Conservation (phyloP, 1,140 invertebrate species). For the Euborellia annulipes region DNA sequence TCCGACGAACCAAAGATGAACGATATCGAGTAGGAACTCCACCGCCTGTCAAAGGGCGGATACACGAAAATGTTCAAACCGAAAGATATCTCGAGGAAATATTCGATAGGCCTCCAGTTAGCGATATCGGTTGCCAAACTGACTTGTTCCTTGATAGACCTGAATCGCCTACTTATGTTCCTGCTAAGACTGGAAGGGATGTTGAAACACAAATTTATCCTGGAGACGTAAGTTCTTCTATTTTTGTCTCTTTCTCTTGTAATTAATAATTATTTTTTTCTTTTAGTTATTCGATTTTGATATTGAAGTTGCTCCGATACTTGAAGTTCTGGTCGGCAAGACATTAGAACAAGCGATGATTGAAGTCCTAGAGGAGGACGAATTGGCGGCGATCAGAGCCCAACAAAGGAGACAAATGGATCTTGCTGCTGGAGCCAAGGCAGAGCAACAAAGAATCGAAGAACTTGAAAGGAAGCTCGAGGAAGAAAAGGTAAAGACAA, state of each 20-base stretch:
- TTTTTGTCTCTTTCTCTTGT: background rate
- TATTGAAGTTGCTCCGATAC: slow-evolving; percentile 67
- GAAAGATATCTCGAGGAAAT: slow-evolving; percentile 71
- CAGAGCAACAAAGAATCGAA: slow-evolving; percentile 54
- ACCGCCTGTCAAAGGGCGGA: slow-evolving; percentile 55
- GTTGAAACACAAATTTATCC: slow-evolving; percentile 69
- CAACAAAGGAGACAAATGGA: slow-evolving; percentile 65
- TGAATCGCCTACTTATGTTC: slow-evolving; percentile 51
- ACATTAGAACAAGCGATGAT: slow-evolving; percentile 72
- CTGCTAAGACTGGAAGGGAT: slow-evolving; percentile 63
- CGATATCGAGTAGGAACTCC: slow-evolving; percentile 40
- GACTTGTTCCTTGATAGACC: slow-evolving; percentile 72
- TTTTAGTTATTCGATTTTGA: slow-evolving; percentile 73
- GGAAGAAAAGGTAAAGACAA: slow-evolving; percentile 38
- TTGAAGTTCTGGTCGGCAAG: slow-evolving; percentile 75
- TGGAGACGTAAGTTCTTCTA: slow-evolving; percentile 50
- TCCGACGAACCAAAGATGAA: slow-evolving; percentile 21
- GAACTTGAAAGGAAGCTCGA: slow-evolving; percentile 49
- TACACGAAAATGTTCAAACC: slow-evolving; percentile 72
- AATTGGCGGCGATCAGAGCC: slow-evolving; percentile 49
- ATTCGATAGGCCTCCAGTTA: slow-evolving; percentile 32
- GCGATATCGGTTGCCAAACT: slow-evolving; percentile 64
- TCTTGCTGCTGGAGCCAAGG: slow-evolving; percentile 47
- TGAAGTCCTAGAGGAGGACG: slow-evolving; percentile 67
- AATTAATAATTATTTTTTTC: slow-evolving; percentile 7